Conservation (phyloP, 2,113 vertebrate genomes). For the Zosterops japonicus region DNA sequence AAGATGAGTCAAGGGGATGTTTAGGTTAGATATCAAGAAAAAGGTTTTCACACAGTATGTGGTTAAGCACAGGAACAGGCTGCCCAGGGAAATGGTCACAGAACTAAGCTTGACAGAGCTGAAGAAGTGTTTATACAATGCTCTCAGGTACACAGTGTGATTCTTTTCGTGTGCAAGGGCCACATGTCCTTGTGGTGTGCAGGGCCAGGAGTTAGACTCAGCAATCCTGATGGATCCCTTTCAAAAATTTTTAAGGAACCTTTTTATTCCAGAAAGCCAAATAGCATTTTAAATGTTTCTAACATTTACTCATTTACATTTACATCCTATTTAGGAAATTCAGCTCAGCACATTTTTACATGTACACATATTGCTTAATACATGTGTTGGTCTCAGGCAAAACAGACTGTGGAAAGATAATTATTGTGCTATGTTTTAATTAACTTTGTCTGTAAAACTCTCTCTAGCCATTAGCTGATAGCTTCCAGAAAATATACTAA, state of each 20-base stretch:
- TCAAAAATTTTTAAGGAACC: background rate
- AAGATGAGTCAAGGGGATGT: background rate
- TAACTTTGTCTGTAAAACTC: background rate
- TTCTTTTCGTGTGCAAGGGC: background rate
- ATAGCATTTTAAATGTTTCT: background rate
- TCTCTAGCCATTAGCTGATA: background rate
- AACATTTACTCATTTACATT: background rate
- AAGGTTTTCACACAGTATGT: background rate
- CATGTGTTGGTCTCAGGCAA: background rate
- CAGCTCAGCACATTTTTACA: background rate
- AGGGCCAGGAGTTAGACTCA: background rate
- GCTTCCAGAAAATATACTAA: background rate
- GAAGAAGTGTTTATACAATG: background rate
- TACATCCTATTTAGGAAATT: background rate
- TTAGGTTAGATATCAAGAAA: background rate
- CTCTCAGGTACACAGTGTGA: background rate
- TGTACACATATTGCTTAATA: background rate
- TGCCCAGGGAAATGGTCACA: background rate
- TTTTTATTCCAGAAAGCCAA: background rate
- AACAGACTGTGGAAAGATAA: background rate
- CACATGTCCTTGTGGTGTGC: background rate
- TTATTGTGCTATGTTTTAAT: background rate
- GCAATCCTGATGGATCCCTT: rapidly evolving
- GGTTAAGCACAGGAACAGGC: background rate
- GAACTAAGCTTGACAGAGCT: background rate